Evolutionary conservation across 2,888 invertebrate genomes (phyloP).

Genomic region (Parelbella ahira): DNA sequence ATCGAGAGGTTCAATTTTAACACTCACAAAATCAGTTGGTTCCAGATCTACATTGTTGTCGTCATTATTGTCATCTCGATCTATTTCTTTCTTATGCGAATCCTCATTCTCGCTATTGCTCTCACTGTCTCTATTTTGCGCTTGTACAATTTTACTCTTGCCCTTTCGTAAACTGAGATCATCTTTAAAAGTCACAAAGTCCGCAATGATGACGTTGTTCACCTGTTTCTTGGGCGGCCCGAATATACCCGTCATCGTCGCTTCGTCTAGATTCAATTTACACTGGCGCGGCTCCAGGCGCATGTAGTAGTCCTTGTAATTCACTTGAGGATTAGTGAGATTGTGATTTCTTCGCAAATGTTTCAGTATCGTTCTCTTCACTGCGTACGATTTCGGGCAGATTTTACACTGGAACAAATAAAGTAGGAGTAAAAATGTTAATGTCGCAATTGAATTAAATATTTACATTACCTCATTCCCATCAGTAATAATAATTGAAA

Average conservation of each 20-base stretch:
- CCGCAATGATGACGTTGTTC: slow-evolving; percentile 42
- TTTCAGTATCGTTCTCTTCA: slow-evolving; percentile 63
- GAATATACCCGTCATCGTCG: slow-evolving; percentile 58
- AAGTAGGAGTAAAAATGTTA: too few species aligned
- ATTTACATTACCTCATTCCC: too few species aligned
- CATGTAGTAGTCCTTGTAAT: slow-evolving; percentile 50
- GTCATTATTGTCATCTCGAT: slow-evolving; percentile 17
- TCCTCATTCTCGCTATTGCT: slow-evolving; percentile 29
- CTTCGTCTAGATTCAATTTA: slow-evolving; percentile 57
- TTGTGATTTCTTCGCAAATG: slow-evolving; percentile 71
- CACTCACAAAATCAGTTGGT: slow-evolving; percentile 69
- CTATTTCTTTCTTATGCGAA: slow-evolving; percentile 30
- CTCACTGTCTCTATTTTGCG: slow-evolving; percentile 26
- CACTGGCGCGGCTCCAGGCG: slow-evolving; percentile 65
- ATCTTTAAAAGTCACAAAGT: slow-evolving; percentile 47
- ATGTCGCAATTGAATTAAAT: too few species aligned
- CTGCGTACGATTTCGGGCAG: slow-evolving; percentile 71
- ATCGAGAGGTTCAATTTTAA: slow-evolving; percentile 66
- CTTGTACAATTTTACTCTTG: slow-evolving; percentile 26
- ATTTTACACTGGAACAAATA: slow-evolving; percentile 63
- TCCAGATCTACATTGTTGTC: slow-evolving; percentile 43
- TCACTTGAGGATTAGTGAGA: slow-evolving; percentile 46
- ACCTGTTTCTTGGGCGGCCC: slow-evolving; percentile 51
- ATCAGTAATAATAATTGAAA: too few species aligned
- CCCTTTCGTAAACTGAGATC: slow-evolving; percentile 28